Conservation (phyloP, 2,113 vertebrate genomes). For the Plestiodon gilberti region DNA sequence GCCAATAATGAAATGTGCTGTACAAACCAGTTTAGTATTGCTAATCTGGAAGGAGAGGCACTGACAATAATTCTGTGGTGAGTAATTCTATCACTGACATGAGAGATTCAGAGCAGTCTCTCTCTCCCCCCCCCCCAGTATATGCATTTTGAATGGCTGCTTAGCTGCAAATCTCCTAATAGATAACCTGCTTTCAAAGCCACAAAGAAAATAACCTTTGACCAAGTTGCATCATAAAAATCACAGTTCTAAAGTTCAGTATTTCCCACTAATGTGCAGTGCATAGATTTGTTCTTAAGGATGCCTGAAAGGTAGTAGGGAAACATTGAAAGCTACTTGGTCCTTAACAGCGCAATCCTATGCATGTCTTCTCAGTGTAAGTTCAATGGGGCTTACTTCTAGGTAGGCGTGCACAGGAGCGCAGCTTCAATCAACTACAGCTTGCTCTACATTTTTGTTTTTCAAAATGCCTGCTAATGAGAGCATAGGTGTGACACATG, state of each 20-base stretch:
- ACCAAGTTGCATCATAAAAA: background rate
- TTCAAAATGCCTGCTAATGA: background rate
- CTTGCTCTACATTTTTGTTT: no score
- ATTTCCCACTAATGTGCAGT: background rate
- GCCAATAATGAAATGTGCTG: background rate
- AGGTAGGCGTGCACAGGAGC: background rate
- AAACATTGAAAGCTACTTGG: background rate
- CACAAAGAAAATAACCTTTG: background rate
- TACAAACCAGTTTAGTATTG: background rate
- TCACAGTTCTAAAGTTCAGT: background rate
- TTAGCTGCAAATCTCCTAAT: background rate
- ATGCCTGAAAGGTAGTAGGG: background rate
- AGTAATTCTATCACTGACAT: background rate
- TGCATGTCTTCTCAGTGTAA: no score
- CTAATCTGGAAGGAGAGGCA: background rate
- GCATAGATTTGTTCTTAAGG: background rate
- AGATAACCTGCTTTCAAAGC: background rate
- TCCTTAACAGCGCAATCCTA: background rate
- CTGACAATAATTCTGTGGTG: background rate
- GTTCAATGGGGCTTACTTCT: background rate
- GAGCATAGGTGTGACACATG: background rate
- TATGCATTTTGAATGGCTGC: background rate
- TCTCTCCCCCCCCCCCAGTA: background rate
- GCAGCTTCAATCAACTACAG: background rate
- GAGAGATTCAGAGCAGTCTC: background rate